phyloP scores from a whole-genome alignment of 1,140 invertebrate genomes.

The Drosophila seguyi region DNA sequence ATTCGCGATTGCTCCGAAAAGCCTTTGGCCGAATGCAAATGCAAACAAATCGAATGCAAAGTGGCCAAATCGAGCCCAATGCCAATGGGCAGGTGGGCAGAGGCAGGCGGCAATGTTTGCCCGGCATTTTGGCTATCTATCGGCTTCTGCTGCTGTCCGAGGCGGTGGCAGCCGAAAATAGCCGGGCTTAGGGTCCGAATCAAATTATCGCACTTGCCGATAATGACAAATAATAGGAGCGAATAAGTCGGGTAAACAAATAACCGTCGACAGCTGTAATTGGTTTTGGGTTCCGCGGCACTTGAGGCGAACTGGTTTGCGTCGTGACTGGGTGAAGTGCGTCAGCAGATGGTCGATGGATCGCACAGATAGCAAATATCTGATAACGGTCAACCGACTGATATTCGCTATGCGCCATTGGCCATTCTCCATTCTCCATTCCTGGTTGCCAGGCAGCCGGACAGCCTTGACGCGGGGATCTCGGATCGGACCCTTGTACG shows the following conservation, averaged over 20 bases:
- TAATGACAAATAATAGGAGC: constrained; percentile 50
- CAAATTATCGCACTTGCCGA: constrained; percentile 51
- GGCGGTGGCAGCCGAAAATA: constrained; percentile 28
- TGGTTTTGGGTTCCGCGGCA: constrained; percentile 40
- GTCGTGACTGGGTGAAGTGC: constrained; percentile 48
- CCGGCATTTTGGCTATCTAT: constrained; percentile 29
- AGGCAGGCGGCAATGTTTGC: constrained; percentile 23
- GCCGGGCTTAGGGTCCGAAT: constrained; percentile 16
- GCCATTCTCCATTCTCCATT: background rate
- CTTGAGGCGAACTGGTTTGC: constrained; percentile 71
- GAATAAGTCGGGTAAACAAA: constrained; percentile 49
- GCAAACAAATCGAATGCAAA: constrained; percentile 53
- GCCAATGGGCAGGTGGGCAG: constrained; percentile 15
- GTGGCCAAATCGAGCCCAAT: constrained; percentile 24
- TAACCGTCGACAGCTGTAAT: constrained; percentile 52
- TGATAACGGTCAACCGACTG: constrained; percentile 23
- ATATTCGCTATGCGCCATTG: background rate
- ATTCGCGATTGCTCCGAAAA: constrained; percentile 9
- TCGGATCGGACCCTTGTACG: constrained; percentile 13
- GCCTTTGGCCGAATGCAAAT: constrained; percentile 39
- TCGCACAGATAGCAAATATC: constrained; percentile 15
- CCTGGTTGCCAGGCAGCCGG: constrained; percentile 1
- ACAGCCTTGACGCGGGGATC: constrained; percentile 29
- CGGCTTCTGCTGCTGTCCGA: background rate
- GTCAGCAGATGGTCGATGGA: constrained; percentile 54